These are phyloP conservation scores for Alethe diademata DNA, from an alignment of 2,113 vertebrate genomes.

Conservation along the genomic window DNA sequence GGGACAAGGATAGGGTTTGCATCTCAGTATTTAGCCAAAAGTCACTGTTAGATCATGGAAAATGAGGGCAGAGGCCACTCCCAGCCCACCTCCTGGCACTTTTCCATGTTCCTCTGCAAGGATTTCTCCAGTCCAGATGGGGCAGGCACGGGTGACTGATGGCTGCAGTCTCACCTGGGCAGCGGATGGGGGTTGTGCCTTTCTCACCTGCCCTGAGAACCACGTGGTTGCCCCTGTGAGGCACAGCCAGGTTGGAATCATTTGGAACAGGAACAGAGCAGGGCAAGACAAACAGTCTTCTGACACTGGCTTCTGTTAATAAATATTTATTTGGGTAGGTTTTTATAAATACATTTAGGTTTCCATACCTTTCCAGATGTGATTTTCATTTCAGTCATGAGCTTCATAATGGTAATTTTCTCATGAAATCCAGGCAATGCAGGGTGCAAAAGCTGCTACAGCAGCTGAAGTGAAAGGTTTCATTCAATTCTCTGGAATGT, in stretches of 20 bases:
- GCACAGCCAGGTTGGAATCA: not conserved
- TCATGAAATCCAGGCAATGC: not conserved
- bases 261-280: not conserved
- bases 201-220: not conserved
- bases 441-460: not conserved
- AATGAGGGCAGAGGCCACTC: too few species aligned
- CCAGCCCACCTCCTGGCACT: rapidly evolving
- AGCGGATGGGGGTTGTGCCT: rapidly evolving
- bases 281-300: not conserved
- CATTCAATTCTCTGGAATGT: not conserved
- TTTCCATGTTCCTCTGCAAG: rapidly evolving
- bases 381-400: not conserved
- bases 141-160: rapidly evolving
- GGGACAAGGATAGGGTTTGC: rapidly evolving
- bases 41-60: rapidly evolving
- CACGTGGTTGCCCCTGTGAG: rapidly evolving
- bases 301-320: not conserved
- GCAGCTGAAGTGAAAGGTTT: not conserved
- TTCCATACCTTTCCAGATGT: not conserved
- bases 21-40: not conserved
- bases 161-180: rapidly evolving
- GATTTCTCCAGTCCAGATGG: rapidly evolving
- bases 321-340: rapidly evolving
- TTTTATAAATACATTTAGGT: not conserved
- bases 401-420: not conserved